These are phyloP conservation scores for Squalus acanthias DNA, from an alignment of 2,797 vertebrate species.

Conservation along the genomic window DNA sequence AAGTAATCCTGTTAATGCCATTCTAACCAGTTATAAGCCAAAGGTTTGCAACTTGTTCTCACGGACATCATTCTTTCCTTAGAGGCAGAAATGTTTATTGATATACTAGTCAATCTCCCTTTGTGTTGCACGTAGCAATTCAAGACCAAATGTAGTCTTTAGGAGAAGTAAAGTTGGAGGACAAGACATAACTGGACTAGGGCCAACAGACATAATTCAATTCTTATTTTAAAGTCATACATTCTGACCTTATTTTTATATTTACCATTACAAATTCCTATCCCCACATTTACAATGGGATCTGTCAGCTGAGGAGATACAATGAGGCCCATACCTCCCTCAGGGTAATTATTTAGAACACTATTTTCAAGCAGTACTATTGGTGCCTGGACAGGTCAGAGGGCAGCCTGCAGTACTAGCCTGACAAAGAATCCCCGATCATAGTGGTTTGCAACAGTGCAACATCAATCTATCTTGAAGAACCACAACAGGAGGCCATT, in stretches of 20 bases:
- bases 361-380: neutral
- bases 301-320: neutral
- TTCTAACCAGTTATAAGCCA: neutral
- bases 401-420: no score
- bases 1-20: neutral
- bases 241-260: neutral
- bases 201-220: neutral
- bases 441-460: neutral
- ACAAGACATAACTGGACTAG: neutral
- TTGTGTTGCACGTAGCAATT: neutral
- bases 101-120: neutral
- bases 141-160: neutral
- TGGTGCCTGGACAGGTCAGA: neutral
- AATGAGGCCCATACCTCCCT: neutral
- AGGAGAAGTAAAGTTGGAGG: neutral
- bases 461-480: neutral
- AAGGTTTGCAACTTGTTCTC: neutral
- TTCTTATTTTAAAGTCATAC: neutral
- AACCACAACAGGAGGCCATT: neutral
- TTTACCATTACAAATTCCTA: neutral
- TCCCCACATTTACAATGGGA: neutral
- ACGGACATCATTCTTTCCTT: neutral
- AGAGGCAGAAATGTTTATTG: neutral
- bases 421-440: neutral
- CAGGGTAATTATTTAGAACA: neutral